A percentile compares a stretch with the other conserved stretches of the same genome.
These are phyloP conservation scores for Scaptomyza montana DNA, from an alignment of 1,140 invertebrate species.

Conservation along the genomic window DNA sequence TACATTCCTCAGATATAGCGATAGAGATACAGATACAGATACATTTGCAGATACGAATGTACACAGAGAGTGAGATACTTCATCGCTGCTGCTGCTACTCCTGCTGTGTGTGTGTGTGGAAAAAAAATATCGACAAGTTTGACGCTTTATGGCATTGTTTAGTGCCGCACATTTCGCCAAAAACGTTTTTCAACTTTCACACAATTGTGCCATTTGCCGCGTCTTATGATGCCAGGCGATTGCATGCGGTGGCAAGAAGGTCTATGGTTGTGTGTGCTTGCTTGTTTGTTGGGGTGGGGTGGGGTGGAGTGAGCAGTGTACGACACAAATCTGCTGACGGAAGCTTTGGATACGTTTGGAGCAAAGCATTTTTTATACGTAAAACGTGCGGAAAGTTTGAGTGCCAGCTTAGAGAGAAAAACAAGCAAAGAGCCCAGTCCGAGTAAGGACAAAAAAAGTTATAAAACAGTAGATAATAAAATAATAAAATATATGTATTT, in stretches of 20 bases:
- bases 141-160: constrained; percentile 82
- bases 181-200: constrained; percentile 83
- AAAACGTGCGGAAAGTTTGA: constrained; percentile 82
- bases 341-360: constrained; percentile 63
- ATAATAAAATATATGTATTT: constrained; percentile 82
- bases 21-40: constrained; percentile 35
- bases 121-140: constrained; percentile 81
- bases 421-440: background rate
- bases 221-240: constrained; percentile 46
- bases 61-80: constrained; percentile 20
- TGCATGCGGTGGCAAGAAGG: background rate
- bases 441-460: constrained; percentile 58
- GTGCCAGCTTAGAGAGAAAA: constrained; percentile 70
- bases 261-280: background rate
- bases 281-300: background rate
- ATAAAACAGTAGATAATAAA: constrained; percentile 83
- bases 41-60: constrained; percentile 50
- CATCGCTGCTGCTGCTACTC: background rate
- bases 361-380: constrained; percentile 72
- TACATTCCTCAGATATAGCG: constrained; percentile 34
- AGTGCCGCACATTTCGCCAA: constrained; percentile 80
- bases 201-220: constrained; percentile 81
- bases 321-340: constrained; percentile 79
- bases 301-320: constrained; percentile 27
- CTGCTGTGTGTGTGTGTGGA: background rate